These are phyloP conservation scores for Drosophila miranda DNA, from an alignment of 1,140 invertebrate genomes.

Conservation along the genomic window DNA sequence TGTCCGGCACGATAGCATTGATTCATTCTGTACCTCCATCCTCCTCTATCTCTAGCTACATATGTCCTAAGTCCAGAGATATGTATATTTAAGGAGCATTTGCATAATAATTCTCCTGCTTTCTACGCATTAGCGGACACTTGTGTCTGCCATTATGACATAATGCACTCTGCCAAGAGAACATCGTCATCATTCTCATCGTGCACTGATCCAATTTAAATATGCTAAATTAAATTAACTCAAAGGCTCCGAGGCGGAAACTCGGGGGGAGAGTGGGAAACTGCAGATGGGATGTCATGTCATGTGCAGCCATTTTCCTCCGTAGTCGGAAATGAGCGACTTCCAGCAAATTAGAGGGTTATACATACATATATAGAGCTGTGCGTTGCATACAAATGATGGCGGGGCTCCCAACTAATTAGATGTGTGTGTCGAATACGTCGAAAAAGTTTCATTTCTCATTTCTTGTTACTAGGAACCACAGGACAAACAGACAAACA, in stretches of 20 bases:
- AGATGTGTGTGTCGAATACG: slow-evolving; percentile 24
- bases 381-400: slow-evolving; percentile 26
- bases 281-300: slow-evolving; percentile 11
- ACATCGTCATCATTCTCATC: slow-evolving; percentile 9
- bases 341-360: slow-evolving; percentile 25
- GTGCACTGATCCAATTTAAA: slow-evolving; percentile 17
- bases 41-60: background rate
- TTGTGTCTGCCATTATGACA: slow-evolving; percentile 15
- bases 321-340: slow-evolving; percentile 22
- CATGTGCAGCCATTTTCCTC: slow-evolving; percentile 29
- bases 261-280: background rate
- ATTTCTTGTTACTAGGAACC: too few species aligned
- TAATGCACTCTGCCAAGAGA: slow-evolving; percentile 8
- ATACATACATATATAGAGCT: background rate
- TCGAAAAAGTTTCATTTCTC: slow-evolving; percentile 4
- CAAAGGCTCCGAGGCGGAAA: slow-evolving; percentile 1
- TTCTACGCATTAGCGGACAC: slow-evolving; percentile 9
- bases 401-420: slow-evolving; percentile 25
- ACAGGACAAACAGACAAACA: slow-evolving; percentile 8
- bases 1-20: slow-evolving; percentile 29
- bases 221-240: slow-evolving; percentile 32
- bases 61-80: slow-evolving; percentile 16
- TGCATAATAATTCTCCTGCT: slow-evolving; percentile 12
- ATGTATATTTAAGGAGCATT: slow-evolving; percentile 14
- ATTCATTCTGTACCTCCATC: slow-evolving; percentile 18